phyloP scores from a whole-genome alignment of 2,797 vertebrate genomes.

The Phalanger gymnotis region DNA sequence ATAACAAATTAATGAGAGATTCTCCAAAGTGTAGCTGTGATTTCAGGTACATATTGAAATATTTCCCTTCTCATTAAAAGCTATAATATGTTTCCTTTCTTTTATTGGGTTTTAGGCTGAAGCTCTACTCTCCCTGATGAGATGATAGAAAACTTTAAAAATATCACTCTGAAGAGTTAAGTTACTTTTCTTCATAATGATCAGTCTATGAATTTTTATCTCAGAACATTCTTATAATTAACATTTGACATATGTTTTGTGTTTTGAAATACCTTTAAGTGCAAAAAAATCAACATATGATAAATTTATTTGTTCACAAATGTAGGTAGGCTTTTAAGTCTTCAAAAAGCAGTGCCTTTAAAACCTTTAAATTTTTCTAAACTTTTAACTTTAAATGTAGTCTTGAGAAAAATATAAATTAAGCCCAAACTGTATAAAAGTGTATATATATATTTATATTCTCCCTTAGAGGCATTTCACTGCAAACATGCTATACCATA shows the following conservation, averaged over 20 bases:
- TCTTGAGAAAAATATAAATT: slow-evolving; percentile 65
- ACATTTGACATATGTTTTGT: slow-evolving; percentile 58
- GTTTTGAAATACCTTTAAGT: slow-evolving; percentile 49
- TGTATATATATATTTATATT: background rate
- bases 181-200: slow-evolving; percentile 16
- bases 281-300: slow-evolving; percentile 58
- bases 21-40: background rate
- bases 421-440: slow-evolving; percentile 53
- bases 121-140: slow-evolving; percentile 3
- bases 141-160: slow-evolving; percentile 50
- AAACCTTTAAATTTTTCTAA: slow-evolving; percentile 66
- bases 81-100: background rate
- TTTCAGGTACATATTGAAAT: background rate
- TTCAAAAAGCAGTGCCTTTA: slow-evolving; percentile 54
- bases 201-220: slow-evolving; percentile 48
- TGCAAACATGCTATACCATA: slow-evolving; percentile 14
- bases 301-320: slow-evolving; percentile 76
- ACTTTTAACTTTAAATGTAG: slow-evolving; percentile 69
- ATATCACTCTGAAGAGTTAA: background rate
- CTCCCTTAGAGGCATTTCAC: slow-evolving; percentile 15
- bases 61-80: slow-evolving; percentile 31
- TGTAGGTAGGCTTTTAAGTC: slow-evolving; percentile 67
- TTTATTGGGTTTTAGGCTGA: slow-evolving; percentile 12
- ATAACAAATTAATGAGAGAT: slow-evolving; percentile 50
- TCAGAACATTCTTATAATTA: slow-evolving; percentile 61